Base-by-base conservation (phyloP, 2,797 vertebrate species). In the Botia almorhae region DNA sequence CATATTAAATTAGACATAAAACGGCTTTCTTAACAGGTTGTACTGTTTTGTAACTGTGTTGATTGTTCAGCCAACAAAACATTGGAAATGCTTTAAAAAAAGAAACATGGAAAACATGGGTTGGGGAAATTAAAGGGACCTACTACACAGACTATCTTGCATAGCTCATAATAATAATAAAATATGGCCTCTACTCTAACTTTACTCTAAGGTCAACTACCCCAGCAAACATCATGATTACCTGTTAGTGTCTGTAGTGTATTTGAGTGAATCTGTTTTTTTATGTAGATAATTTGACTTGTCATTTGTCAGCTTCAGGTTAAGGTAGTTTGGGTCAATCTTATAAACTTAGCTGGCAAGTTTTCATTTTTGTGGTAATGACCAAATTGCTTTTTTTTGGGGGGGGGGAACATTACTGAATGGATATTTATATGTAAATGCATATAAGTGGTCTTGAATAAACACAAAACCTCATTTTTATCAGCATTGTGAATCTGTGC, bases 1-100 rank as follows among this genome's bases (percentile, higher is more conserved):
- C 87, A 84, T 71, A 55, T 73, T 87, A 79, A 83, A 56, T 17
- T 33, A 87, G 85, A 69, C 63, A 23, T 83, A 67, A 78, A 4
- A 60, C 29, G 2, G 26, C 33, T 6, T 33, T 13, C 36, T 64
- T 14, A 8, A 17, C 26, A 21, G 29, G 29, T 7, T 36, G 7
- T 64, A 64, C 29, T 8, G 29, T 64, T 36, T 33, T 36, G 16
- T n/a, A 39, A 64, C 58, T 10, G 29, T 33, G 29, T 29, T 4
- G 12, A 61, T 29, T 60, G 12, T 2, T 29, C 4, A 29, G 58
- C 13, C 61, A 64, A 17, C 1, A 17, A 36, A 33, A 33, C 13
- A 33, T 14, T 17, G 23, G 26, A 33, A 33, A 33, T 33, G 33
- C 33, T 5, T 33, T 11, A 2, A 50, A 51, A 51, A 14, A 14